Conservation (phyloP, 2,797 vertebrate species). For the Gymnopithys bicolor region DNA sequence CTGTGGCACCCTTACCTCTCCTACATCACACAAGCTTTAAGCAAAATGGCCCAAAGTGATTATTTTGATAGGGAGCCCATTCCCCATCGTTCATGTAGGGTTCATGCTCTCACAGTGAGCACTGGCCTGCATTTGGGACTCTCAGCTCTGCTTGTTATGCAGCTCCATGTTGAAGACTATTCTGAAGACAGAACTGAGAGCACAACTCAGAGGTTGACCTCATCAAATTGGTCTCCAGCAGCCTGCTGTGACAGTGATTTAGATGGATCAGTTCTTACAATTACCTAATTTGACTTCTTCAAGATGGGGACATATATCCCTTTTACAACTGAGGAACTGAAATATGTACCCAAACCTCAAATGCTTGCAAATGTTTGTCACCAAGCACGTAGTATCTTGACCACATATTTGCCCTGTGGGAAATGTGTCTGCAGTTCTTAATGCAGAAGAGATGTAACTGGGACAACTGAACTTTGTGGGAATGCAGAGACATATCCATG, state of each 20-base stretch:
- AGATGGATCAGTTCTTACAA: not conserved
- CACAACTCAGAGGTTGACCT: not conserved
- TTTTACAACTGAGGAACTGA: not conserved
- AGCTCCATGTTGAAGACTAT: not conserved
- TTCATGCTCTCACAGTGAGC: rapidly evolving
- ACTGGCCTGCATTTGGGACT: not conserved
- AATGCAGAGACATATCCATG: not conserved
- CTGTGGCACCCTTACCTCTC: rapidly evolving
- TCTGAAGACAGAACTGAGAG: not conserved
- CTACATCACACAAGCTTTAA: rapidly evolving
- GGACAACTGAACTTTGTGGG: not conserved
- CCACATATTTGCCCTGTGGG: not conserved
- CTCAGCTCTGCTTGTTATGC: not conserved
- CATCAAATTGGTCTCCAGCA: not conserved
- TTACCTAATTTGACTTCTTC: not conserved
- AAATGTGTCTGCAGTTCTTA: not conserved
- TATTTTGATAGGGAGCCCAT: not conserved
- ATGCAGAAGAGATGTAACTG: not conserved
- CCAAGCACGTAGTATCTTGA: rapidly evolving
- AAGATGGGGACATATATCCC: no score
- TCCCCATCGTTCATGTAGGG: rapidly evolving
- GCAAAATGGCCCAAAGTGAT: not conserved
- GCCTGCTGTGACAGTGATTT: not conserved
- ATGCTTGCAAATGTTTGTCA: not conserved
- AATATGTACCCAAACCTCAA: not conserved